Base-by-base conservation (phyloP, 2,888 invertebrate species). In the Cataglyphis altisquamis region DNA sequence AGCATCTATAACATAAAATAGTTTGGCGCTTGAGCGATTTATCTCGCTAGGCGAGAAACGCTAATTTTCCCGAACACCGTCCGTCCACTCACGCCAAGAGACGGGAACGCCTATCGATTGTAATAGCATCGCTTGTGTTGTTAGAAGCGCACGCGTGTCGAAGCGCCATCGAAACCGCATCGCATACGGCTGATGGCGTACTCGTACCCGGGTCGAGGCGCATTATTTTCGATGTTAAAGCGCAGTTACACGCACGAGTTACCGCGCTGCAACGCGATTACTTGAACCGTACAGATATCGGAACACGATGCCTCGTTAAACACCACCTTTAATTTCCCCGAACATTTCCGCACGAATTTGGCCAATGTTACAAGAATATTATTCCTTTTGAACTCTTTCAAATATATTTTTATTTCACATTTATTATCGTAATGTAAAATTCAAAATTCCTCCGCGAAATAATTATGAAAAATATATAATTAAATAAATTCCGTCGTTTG, bases 201-300 rank as follows among this genome's bases (percentile, higher is more conserved):
- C 57, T 75, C 39, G 21, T 41, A 32, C n/a, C 29, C 55, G n/a
- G 41, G 3, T 57, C 78, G 57, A 57, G n/a, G 9, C 41, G 15
- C 21, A 70, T 64, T 70, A 72, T 78, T 72, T 78, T 78, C 78
- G 60, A 57, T 36, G 73, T 78, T 78, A 72, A 72, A 62, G 29
- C 45, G 21, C 21, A 41, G 29, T 36, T 72, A 12, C 60, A 45
- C 45, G 72, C 25, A 15, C 52, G 52, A 52, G n/a, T 52, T n/a
- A 45, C 21, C 9, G 32, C 55, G 32, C 41, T 57, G 39, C 25
- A 72, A 36, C 5, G 32, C 45, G 25, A 41, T 41, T 78, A 41
- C 39, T 32, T 32, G 55, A 60, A 60, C 15, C 32, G 4, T 60
- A 32, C 4, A 12, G 55, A 55, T 55, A 25, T 66, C 25, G 15